A percentile compares a stretch with the other conserved stretches of the same genome.
Conservation (phyloP, 2,888 invertebrate species). For the Hylaea fasciaria region DNA sequence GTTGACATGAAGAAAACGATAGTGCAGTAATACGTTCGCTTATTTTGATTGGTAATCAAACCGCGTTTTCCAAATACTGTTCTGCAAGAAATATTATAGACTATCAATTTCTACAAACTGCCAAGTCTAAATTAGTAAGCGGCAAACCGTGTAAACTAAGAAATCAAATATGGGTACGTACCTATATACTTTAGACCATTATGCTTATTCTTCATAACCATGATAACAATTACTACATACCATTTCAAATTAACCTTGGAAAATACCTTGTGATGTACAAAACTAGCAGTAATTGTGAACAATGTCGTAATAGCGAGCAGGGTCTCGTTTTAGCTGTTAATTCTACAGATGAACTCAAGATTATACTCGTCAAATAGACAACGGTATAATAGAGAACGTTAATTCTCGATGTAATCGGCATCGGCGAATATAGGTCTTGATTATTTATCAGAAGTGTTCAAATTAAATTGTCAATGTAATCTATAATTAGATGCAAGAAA, state of each 20-base stretch:
- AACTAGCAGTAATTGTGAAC: neutral
- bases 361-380: neutral
- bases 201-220: no score
- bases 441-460: constrained; percentile 18
- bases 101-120: no score
- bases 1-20: neutral
- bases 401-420: neutral
- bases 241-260: no score
- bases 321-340: neutral
- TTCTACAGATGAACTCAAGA: neutral
- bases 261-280: neutral
- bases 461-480: constrained; percentile 39
- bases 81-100: no score
- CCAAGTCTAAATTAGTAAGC: no score
- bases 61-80: neutral
- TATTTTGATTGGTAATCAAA: neutral
- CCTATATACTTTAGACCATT: no score
- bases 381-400: constrained; percentile 1
- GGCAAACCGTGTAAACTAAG: no score
- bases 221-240: no score
- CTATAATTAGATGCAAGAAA: constrained; percentile 53
- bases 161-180: no score
- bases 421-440: neutral
- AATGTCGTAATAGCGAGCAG: constrained; percentile 4
- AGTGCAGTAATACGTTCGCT: neutral